Evolutionary conservation across 1,140 invertebrate genomes (phyloP).

Genomic region (Armadillidium nasatum): DNA sequence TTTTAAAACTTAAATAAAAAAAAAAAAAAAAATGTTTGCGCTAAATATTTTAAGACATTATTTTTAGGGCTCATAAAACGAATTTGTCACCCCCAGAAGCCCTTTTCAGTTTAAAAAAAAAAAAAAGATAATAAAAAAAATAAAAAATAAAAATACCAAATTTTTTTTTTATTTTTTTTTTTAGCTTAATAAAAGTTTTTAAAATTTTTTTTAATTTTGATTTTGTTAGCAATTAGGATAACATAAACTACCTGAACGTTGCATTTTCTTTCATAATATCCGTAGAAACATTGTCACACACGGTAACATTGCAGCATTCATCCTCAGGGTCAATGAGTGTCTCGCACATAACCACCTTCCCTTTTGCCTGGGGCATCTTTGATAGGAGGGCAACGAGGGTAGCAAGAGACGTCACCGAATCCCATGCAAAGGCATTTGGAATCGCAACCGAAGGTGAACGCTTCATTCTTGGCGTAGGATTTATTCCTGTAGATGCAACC

Average conservation of each 20-base stretch:
- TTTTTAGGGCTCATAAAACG: no score
- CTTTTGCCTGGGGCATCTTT: not conserved
- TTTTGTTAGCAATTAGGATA: no score
- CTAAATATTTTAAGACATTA: no score
- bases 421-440: slow-evolving; percentile 69
- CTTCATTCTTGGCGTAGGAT: slow-evolving; percentile 65
- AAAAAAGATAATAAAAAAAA: no score
- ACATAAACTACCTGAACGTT: not conserved
- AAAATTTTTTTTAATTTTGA: no score
- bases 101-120: no score
- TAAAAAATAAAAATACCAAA: no score
- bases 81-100: no score
- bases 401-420: slow-evolving; percentile 65
- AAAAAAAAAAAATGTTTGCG: no score
- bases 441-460: slow-evolving; percentile 71
- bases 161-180: no score
- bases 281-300: slow-evolving; percentile 30
- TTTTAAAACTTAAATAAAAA: no score
- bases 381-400: slow-evolving; percentile 54
- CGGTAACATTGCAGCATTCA: slow-evolving; percentile 60
- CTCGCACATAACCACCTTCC: slow-evolving; percentile 55
- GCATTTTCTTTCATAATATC: slow-evolving; percentile 38
- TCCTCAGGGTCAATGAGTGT: slow-evolving; percentile 69
- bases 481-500: slow-evolving; percentile 70
- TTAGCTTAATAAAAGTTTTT: no score